A percentile compares a stretch with the other conserved stretches of the same genome.
These are phyloP conservation scores for Solea solea DNA, from an alignment of 2,113 vertebrate species.

Conservation along the genomic window DNA sequence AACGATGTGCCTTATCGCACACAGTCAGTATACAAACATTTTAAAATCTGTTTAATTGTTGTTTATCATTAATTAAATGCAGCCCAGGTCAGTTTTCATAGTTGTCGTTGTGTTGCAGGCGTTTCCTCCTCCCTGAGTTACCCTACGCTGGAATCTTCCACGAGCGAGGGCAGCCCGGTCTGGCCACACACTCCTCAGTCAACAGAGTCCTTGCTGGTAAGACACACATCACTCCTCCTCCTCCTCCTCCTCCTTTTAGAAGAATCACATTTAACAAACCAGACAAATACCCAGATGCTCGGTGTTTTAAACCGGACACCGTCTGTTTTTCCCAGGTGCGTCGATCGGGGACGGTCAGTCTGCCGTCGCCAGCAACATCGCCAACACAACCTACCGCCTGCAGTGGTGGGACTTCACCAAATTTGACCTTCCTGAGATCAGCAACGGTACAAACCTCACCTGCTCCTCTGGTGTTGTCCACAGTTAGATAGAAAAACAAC, in stretches of 20 bases:
- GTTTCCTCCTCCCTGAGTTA: slow-evolving; percentile 96
- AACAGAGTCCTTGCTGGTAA: slow-evolving; percentile 97
- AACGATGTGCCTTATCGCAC: too few species aligned
- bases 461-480: not conserved
- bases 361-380: slow-evolving; percentile 98
- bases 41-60: too few species aligned
- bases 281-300: not conserved
- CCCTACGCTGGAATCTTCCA: slow-evolving; percentile 99
- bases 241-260: too few species aligned
- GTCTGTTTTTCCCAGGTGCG: slow-evolving; percentile 81
- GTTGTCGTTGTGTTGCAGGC: slow-evolving; percentile 74
- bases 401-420: slow-evolving; percentile 99
- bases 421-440: slow-evolving; percentile 98
- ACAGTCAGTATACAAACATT: too few species aligned
- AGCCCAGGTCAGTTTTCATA: too few species aligned
- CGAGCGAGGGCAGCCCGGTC: slow-evolving; percentile 94
- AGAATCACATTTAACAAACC: not conserved
- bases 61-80: too few species aligned
- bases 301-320: not conserved
- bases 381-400: slow-evolving; percentile 96
- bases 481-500: not conserved
- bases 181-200: slow-evolving; percentile 98
- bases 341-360: slow-evolving; percentile 98
- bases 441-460: slow-evolving; percentile 85
- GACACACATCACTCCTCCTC: not conserved